phyloP scores from a whole-genome alignment of 2,113 vertebrate species.

The Antigone vipio region DNA sequence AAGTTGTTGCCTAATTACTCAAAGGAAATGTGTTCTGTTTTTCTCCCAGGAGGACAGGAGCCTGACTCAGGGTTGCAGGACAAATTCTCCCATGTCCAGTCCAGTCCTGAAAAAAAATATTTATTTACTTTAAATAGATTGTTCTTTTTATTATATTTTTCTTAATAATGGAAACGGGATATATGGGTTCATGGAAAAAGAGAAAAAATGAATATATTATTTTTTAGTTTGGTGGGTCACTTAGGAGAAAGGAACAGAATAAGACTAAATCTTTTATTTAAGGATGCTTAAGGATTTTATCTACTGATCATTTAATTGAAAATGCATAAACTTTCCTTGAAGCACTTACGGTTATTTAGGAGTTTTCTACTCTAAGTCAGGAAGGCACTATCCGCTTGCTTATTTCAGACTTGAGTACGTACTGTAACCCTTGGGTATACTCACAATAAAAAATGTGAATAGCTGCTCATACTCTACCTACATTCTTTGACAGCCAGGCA shows the following conservation, averaged over 20 bases:
- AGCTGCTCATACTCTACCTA: neutral
- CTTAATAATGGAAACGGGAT: neutral
- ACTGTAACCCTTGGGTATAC: neutral
- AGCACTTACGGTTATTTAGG: neutral
- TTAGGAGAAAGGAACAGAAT: neutral
- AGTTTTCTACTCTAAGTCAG: neutral
- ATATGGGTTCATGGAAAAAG: neutral
- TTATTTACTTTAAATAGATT: neutral
- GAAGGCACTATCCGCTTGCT: neutral
- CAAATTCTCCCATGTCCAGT: neutral
- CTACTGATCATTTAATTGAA: neutral
- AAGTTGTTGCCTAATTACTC: neutral
- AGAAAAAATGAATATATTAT: accelerated
- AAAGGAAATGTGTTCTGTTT: neutral
- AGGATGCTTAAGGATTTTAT: neutral
- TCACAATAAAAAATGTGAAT: neutral
- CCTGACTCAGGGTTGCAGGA: neutral
- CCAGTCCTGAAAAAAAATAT: neutral
- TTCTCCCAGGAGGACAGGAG: neutral
- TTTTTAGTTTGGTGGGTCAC: neutral
- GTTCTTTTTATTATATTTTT: neutral
- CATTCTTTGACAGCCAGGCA: neutral
- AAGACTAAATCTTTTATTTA: neutral
- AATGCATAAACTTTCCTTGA: neutral
- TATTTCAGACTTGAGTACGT: neutral